phyloP scores from a whole-genome alignment of 2,113 vertebrate species.

The Marmota flaviventris region DNA sequence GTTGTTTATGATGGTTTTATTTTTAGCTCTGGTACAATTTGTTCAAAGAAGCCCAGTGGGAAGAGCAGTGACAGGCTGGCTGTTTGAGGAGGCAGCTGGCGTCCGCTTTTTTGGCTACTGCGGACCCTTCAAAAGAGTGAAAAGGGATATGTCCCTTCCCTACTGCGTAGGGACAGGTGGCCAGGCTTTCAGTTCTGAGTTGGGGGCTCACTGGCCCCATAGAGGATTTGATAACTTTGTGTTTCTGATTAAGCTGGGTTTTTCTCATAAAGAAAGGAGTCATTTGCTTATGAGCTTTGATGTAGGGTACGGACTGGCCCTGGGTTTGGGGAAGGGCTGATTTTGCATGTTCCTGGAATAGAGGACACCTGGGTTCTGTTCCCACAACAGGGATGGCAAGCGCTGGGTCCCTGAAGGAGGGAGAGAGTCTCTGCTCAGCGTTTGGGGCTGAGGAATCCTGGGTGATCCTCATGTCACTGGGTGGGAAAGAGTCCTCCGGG shows the following conservation, averaged over 20 bases:
- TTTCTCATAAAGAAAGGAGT: neutral
- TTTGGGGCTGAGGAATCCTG: neutral
- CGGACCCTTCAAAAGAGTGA: too few relatives aligned
- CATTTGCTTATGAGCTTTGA: neutral
- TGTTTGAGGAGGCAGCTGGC: neutral
- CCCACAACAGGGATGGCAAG: neutral
- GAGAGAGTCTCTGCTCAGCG: too few relatives aligned
- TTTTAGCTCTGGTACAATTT: neutral
- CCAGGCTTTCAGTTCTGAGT: neutral
- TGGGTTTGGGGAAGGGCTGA: too few relatives aligned
- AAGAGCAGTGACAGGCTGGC: neutral
- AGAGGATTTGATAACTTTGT: neutral
- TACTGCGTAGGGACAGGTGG: accelerated
- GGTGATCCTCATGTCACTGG: neutral
- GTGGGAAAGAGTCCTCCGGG: neutral
- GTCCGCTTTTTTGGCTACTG: neutral
- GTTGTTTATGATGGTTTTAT: neutral
- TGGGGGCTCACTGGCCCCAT: neutral
- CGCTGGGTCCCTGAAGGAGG: neutral
- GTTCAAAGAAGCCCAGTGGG: neutral
- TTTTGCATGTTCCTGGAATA: neutral
- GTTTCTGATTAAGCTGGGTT: neutral
- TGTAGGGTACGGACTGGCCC: neutral
- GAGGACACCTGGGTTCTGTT: neutral
- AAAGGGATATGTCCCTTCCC: neutral